A percentile compares a stretch with the other conserved stretches of the same genome.
Evolutionary conservation across 1,140 invertebrate species (phyloP).

Genomic region (Argopecten irradians): DNA sequence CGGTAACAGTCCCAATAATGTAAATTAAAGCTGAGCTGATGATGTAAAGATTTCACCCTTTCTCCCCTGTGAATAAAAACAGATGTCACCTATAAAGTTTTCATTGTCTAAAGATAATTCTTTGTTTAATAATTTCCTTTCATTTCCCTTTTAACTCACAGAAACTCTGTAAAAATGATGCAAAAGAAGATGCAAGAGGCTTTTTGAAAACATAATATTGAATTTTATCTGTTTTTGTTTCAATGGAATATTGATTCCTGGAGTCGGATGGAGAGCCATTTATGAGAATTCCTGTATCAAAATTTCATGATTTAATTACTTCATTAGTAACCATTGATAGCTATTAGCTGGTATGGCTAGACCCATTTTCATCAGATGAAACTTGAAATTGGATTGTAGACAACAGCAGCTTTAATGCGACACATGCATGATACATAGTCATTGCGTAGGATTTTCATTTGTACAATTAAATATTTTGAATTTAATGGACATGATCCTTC

Average conservation of each 20-base stretch:
- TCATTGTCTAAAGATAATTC: background rate
- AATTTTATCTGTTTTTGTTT: background rate
- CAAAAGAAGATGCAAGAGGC: background rate
- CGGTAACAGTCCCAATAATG: background rate
- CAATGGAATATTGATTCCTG: background rate
- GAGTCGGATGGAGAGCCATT: background rate
- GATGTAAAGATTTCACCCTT: background rate
- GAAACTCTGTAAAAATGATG: background rate
- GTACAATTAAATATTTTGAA: too few relatives aligned
- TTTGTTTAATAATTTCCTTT: background rate
- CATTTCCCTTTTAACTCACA: background rate
- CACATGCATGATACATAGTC: too few relatives aligned
- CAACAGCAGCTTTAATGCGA: too few relatives aligned
- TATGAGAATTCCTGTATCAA: background rate
- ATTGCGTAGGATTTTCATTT: too few relatives aligned
- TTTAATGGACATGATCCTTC: too few relatives aligned
- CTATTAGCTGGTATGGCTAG: too few relatives aligned
- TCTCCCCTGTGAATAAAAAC: background rate
- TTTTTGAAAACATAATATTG: background rate
- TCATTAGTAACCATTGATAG: background rate
- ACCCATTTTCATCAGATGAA: background rate
- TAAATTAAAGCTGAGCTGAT: constrained; percentile 9
- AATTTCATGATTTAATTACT: background rate
- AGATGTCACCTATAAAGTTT: background rate
- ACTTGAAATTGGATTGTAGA: background rate